Conservation (phyloP, 2,888 invertebrate species). For the Antheraea assamensis region DNA sequence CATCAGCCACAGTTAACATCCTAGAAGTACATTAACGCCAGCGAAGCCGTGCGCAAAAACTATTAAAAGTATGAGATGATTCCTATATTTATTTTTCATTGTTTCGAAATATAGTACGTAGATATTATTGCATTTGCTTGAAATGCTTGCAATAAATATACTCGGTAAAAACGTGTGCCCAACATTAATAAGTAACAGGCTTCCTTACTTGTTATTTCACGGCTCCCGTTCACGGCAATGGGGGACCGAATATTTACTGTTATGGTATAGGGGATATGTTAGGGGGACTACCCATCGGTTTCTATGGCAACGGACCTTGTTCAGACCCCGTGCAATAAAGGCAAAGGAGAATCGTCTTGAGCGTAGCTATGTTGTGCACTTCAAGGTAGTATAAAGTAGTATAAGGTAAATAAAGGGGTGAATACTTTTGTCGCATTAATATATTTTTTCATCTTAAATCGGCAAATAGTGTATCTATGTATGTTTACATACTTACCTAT, state of each 20-base stretch:
- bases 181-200: slow-evolving; percentile 39
- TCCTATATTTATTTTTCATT: too few relatives aligned
- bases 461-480: not conserved
- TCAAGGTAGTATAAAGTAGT: not conserved
- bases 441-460: not conserved
- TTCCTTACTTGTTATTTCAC: slow-evolving; percentile 40
- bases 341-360: slow-evolving; percentile 17
- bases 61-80: too few relatives aligned
- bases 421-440: not conserved
- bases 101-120: too few relatives aligned
- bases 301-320: slow-evolving; percentile 52
- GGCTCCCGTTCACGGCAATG: slow-evolving; percentile 35
- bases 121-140: not conserved
- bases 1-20: too few relatives aligned
- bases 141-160: not conserved
- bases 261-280: slow-evolving; percentile 42
- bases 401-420: not conserved
- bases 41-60: too few relatives aligned
- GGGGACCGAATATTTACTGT: slow-evolving; percentile 49
- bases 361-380: not conserved
- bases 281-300: slow-evolving; percentile 47
- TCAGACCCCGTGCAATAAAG: slow-evolving; percentile 31
- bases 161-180: slow-evolving; percentile 24
- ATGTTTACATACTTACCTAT: not conserved
- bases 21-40: too few relatives aligned